These are phyloP conservation scores for Tenebrio molitor DNA, from an alignment of 1,140 invertebrate genomes.

Conservation along the genomic window DNA sequence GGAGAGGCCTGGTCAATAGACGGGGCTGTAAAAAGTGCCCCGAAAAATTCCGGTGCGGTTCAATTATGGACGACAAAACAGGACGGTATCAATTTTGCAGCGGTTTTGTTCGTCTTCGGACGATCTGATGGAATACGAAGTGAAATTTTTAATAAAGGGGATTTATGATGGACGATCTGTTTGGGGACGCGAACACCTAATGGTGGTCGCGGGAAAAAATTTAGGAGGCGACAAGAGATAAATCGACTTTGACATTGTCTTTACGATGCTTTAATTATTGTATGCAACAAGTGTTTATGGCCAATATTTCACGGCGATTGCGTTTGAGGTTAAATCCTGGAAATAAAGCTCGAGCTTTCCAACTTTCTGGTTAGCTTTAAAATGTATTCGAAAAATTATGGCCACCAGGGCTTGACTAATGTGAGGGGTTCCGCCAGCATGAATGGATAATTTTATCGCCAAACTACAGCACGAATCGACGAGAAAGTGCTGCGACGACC, in stretches of 20 bases:
- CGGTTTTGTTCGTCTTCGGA: slow-evolving; percentile 18
- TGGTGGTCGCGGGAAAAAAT: slow-evolving; percentile 9
- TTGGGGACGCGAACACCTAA: neutral
- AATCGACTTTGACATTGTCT: slow-evolving; percentile 31
- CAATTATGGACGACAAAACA: slow-evolving; percentile 23
- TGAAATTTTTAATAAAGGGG: slow-evolving; percentile 12
- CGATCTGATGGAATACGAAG: slow-evolving; percentile 2
- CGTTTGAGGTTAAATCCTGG: slow-evolving; percentile 19
- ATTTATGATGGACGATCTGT: slow-evolving; percentile 19
- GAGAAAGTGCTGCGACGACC: too few species aligned
- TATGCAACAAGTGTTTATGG: slow-evolving; percentile 39
- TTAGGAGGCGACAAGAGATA: neutral
- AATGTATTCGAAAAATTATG: slow-evolving; percentile 9
- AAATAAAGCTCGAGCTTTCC: slow-evolving; percentile 14
- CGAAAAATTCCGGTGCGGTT: slow-evolving; percentile 14
- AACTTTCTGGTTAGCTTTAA: slow-evolving; percentile 1
- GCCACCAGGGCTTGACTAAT: neutral
- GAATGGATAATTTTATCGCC: too few species aligned
- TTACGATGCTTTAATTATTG: slow-evolving; percentile 31
- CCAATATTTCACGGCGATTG: slow-evolving; percentile 29
- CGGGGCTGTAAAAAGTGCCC: slow-evolving; percentile 20
- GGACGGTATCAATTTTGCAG: slow-evolving; percentile 12
- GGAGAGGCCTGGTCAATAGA: slow-evolving; percentile 15
- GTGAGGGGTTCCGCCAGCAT: too few species aligned
- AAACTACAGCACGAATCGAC: too few species aligned